Base-by-base conservation (phyloP, 2,888 invertebrate genomes). In the Caenorhabditis drosophilae region DNA sequence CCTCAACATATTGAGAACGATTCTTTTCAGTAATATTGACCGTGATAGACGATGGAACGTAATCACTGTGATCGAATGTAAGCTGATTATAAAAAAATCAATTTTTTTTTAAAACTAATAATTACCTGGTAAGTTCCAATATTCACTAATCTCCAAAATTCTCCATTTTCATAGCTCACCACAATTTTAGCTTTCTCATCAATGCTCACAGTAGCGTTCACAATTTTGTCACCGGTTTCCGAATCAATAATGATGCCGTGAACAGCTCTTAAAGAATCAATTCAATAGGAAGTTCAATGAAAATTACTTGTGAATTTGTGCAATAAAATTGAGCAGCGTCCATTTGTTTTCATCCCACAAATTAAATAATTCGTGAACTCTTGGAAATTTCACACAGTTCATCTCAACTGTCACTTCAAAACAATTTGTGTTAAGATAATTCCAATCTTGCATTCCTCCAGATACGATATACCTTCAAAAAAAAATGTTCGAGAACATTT, bases 391-490 rank as follows among this genome's bases (percentile, higher is more conserved):
- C 80, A 88, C 88, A 84, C 98, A 98, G 22, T 93, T 92, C 63
- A 97, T 86, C 85, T 98, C 97, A 7, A 98, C 84, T 0, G 97
- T 98, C 1, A 98, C 85, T 85, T 97, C 97, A 88, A 95, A 91
- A 81, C 92, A 93, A 76, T 91, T 92, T 0, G 93, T 91, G 77
- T 90, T 88, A 0, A 94, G 83, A 84, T 98, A 98, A 85, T 94
- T 97, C 90, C 93, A 98, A 85, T 98, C 98, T 85, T 97, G 97
- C 97, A 98, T 97, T 7, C 97, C 97, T 0, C 97, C 96, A 3
- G 89, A 66, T 4, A 83, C 73, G 38, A 77, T 72, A 53, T 78
- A 82, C 70, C 70, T 70, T 42, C 18, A 54, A 44, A 22, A 23
- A 12, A n/a, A 18, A n/a, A 7, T n/a, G n/a, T n/a, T n/a, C n/a